A percentile compares a stretch with the other conserved stretches of the same genome.
Evolutionary conservation across 2,797 vertebrate genomes (phyloP).

Genomic region (Etheostoma nigrum): DNA sequence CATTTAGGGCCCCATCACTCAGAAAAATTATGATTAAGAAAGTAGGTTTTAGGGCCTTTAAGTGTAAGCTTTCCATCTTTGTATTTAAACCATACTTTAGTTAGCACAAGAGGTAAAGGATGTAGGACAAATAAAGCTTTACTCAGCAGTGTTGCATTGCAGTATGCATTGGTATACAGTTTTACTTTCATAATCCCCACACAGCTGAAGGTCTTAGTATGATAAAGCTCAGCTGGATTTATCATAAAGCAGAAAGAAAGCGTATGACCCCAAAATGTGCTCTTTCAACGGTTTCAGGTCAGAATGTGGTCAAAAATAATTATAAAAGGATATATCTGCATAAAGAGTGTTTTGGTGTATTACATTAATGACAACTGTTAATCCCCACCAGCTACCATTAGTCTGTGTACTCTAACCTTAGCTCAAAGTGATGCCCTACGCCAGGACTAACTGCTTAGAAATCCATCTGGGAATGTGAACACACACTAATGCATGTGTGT

Average conservation of each 20-base stretch:
- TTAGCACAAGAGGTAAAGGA: not conserved
- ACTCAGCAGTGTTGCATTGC: constrained; percentile 32
- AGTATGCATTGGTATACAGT: constrained; percentile 37
- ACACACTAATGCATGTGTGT: constrained; percentile 4
- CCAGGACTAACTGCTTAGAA: constrained; percentile 44
- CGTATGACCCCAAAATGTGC: constrained; percentile 52
- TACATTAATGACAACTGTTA: constrained; percentile 30
- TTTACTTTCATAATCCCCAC: constrained; percentile 49
- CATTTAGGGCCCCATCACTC: not conserved
- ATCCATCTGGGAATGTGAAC: constrained; percentile 38
- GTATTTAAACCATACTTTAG: not conserved
- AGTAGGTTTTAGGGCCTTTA: not conserved
- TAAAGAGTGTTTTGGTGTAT: constrained; percentile 31
- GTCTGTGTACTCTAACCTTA: constrained; percentile 20
- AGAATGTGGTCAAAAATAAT: constrained; percentile 31
- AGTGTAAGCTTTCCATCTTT: not conserved
- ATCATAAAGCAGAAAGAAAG: constrained; percentile 54
- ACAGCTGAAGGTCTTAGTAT: constrained; percentile 23
- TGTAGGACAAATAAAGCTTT: constrained; percentile 22
- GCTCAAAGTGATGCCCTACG: constrained; percentile 24
- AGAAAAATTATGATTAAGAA: too few relatives aligned
- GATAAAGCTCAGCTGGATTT: constrained; percentile 24
- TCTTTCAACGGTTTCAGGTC: constrained; percentile 38
- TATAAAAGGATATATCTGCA: constrained; percentile 47
- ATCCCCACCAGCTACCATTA: constrained; percentile 41